Conservation (phyloP, 2,888 invertebrate genomes). For the Crossocerus cetratus region DNA sequence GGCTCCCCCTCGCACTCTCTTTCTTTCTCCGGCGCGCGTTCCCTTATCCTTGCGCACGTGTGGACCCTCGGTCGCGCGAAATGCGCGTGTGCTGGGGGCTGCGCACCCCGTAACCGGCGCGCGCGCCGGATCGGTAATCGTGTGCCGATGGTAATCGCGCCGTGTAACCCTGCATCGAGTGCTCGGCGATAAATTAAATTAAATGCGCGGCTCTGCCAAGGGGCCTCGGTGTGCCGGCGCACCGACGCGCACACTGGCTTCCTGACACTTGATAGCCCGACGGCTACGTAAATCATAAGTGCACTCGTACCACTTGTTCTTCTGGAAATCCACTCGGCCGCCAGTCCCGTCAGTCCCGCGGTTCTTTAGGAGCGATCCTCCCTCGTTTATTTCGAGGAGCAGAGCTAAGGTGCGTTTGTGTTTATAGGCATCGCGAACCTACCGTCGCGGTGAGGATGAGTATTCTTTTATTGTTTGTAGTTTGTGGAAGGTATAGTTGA, state of each 20-base stretch:
- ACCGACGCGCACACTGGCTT: slow-evolving; percentile 56
- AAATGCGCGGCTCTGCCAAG: neutral
- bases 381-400: no score
- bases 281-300: slow-evolving; percentile 55
- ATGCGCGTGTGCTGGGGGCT: no score
- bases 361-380: no score
- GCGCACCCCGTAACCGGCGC: no score
- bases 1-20: neutral
- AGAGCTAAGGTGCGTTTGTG: no score
- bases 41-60: neutral
- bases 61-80: neutral
- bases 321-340: no score
- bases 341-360: no score
- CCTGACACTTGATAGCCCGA: slow-evolving; percentile 54
- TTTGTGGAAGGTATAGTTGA: no score
- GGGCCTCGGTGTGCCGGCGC: slow-evolving; percentile 24
- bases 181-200: slow-evolving; percentile 12
- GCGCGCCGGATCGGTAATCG: slow-evolving; percentile 15
- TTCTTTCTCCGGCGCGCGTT: neutral
- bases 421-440: no score
- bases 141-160: slow-evolving; percentile 54
- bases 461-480: no score
- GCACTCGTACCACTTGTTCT: no score
- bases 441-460: no score
- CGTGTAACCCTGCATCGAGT: slow-evolving; percentile 47